A percentile compares a stretch with the other conserved stretches of the same genome.
phyloP scores from a whole-genome alignment of 2,888 invertebrate genomes.

The Artemia sinica region DNA sequence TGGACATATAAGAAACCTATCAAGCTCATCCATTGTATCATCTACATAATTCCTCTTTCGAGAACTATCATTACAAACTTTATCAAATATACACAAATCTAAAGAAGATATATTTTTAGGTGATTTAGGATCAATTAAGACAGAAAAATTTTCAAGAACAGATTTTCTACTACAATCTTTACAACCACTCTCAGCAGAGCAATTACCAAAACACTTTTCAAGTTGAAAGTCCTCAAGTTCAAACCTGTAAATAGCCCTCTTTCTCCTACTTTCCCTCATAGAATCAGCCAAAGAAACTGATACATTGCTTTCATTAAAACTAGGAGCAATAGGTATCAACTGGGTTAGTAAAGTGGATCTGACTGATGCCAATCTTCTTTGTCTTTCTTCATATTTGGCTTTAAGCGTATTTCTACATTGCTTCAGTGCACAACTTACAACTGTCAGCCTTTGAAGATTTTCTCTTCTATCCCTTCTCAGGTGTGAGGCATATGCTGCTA shows the following conservation, averaged over 20 bases:
- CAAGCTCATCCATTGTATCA: constrained; percentile 9
- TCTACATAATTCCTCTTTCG: background rate
- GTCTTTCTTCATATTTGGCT: constrained; percentile 9
- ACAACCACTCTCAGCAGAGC: background rate
- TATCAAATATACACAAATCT: background rate
- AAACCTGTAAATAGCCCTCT: constrained; percentile 2
- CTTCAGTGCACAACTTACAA: constrained; percentile 10
- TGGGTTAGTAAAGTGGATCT: background rate
- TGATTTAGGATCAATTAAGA: background rate
- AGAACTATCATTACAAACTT: background rate
- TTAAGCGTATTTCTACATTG: background rate
- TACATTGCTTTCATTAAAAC: background rate
- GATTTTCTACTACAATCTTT: constrained; percentile 11
- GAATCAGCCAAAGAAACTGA: background rate
- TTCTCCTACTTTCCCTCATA: constrained; percentile 9
- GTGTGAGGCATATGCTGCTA: constrained; percentile 1
- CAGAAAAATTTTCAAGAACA: background rate
- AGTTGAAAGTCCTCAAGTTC: constrained; percentile 3
- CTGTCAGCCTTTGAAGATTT: background rate
- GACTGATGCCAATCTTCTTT: background rate
- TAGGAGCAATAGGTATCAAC: background rate
- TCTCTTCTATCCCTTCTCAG: constrained; percentile 3
- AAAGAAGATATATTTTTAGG: background rate
- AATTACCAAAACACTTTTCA: constrained; percentile 8
- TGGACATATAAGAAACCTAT: background rate